phyloP scores from a whole-genome alignment of 2,113 vertebrate species.

The western clawed frog (Xenopus tropicalis) region UCB_Xtro_10.0 CM004446.2:63671501-63672000 shows the following conservation, averaged over 20 bases:
- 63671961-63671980: too few relatives aligned
- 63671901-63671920: conserved; percentile 11
- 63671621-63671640: conserved; percentile 12
- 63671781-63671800: conserved; percentile 6
- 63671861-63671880: conserved; percentile 36
- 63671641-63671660: conserved; percentile 6
- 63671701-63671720: conserved; percentile 28
- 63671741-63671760: conserved; percentile 27
- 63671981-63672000: too few relatives aligned
- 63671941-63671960: not conserved
- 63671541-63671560: not conserved
- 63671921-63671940: conserved; percentile 11
- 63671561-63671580: conserved; percentile 10
- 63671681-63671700: conserved; percentile 10
- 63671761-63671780: conserved; percentile 34
- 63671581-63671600: not conserved
- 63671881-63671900: conserved; percentile 29
- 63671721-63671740: conserved; percentile 34
- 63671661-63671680: conserved; percentile 12
- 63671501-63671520: not conserved
- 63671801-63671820: conserved; percentile 9
- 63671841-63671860: conserved; percentile 18
- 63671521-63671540: conserved; percentile 1
- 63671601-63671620: conserved; percentile 14
- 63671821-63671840: conserved; percentile 25